Base-by-base conservation (phyloP, 1,140 invertebrate genomes). In the Hylyphantes graminicola region DNA sequence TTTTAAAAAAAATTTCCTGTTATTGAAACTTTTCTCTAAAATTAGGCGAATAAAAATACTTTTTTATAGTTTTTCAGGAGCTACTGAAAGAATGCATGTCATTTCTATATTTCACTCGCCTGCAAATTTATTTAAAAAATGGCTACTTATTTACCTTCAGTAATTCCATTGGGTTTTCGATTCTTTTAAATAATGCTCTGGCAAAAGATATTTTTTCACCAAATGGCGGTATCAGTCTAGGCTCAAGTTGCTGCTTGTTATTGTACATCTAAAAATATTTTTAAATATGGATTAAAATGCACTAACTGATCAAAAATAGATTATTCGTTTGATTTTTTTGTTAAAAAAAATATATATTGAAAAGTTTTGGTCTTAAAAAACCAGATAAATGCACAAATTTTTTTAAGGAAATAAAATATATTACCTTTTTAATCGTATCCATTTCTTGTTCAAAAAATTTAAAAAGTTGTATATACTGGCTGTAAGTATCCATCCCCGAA, bases 231-330 rank as follows among this genome's bases (percentile, higher is more conserved):
- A 55, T 91, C 83, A 86, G 53, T 90, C 89, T 63, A 87, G 86
- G 84, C 90, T 90, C 78, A 89, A 90, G 89, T 55, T 87, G 86
- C 84, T 90, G 90, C 79, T 89, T 88, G 73, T 89, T 90, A 87
- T 91, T 90, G 87, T 91, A 92, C 7, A 90, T 86, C 85, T 90
- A 75, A 54, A 70, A 65, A 48, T 77, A 17, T 15, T 63, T 5
- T 55, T 50, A 48, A 55, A n/a, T 68, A 57, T 11, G 11, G 8
- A 35, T n/a, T 0, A 35, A 19, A 79, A 79, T 68, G 10, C 8
- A 54, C 5, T 35, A 35, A 35, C 1, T 1, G 15, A 53, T 19
- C 4, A 70, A 53, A 54, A 53, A 35, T 35, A 1, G 35, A 35
- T 35, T 35, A 35, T 35, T 35, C 5, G 35, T 35, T 35, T 35